A percentile compares a stretch with the other conserved stretches of the same genome.
These are phyloP conservation scores for Hirtodrosophila trivittata DNA, from an alignment of 2,888 invertebrate genomes.

Conservation along the genomic window DNA sequence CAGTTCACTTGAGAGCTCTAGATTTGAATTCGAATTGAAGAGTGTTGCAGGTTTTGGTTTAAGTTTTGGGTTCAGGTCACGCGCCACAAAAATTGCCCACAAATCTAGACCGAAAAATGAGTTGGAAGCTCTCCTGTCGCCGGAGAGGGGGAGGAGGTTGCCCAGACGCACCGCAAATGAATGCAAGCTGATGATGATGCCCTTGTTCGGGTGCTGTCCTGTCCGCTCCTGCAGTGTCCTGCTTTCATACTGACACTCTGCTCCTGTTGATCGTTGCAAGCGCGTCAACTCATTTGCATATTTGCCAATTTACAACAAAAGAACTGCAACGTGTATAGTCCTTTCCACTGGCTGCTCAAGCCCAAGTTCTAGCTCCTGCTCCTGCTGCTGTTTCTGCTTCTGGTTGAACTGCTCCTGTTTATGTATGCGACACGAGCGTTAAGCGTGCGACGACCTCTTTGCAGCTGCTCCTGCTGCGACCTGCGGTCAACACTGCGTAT, in stretches of 20 bases:
- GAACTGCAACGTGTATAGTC: constrained; percentile 68
- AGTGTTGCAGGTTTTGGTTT: not conserved
- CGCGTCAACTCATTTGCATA: constrained; percentile 78
- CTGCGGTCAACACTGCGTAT: constrained; percentile 68
- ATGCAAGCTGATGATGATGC: constrained; percentile 43
- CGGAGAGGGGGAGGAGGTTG: too few relatives aligned
- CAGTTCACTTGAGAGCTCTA: constrained; percentile 20
- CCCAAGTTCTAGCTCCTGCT: constrained; percentile 3
- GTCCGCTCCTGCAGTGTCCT: not conserved
- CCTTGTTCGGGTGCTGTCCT: constrained; percentile 5
- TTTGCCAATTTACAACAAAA: constrained; percentile 77
- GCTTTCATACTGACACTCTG: too few relatives aligned
- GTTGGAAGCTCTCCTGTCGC: constrained; percentile 34
- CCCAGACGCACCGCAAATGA: constrained; percentile 50
- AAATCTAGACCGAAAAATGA: constrained; percentile 50
- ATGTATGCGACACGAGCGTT: constrained; percentile 64
- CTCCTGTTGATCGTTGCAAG: constrained; percentile 45
- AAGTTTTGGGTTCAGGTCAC: constrained; percentile 42
- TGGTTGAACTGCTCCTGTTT: constrained; percentile 44
- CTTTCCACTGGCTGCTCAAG: constrained; percentile 4
- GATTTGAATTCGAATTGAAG: too few relatives aligned
- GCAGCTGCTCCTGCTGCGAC: constrained; percentile 33
- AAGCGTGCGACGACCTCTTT: constrained; percentile 60
- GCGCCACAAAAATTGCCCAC: constrained; percentile 59
- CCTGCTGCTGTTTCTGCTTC: not conserved